Percentiles rank a stretch among this genome's conserved stretches.
phyloP scores from a whole-genome alignment of 2,113 vertebrate species.

The Tricholaema leucomelas region DNA sequence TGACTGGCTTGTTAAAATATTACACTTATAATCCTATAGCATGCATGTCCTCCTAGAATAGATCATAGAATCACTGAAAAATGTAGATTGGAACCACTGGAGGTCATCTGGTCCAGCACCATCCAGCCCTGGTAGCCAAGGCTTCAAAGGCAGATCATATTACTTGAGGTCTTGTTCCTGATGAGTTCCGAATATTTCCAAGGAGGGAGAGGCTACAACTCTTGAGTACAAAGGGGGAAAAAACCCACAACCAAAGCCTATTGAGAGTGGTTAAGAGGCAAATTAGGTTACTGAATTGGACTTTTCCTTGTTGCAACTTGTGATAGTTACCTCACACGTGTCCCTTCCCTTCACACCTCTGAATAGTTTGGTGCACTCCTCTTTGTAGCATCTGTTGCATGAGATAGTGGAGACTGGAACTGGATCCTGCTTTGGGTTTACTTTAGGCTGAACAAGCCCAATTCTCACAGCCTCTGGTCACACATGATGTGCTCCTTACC shows the following conservation, averaged over 20 bases:
- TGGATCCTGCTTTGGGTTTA: not conserved
- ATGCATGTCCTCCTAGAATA: slow-evolving; percentile 34
- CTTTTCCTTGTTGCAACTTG: not conserved
- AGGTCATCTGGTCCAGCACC: not conserved
- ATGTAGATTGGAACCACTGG: not conserved
- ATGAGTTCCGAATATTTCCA: not conserved
- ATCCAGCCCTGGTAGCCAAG: not conserved
- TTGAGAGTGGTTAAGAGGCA: not conserved
- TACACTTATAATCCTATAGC: slow-evolving; percentile 32
- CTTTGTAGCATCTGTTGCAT: not conserved
- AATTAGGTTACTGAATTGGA: not conserved
- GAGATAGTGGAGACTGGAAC: not conserved
- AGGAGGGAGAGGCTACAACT: not conserved
- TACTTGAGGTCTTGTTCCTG: not conserved
- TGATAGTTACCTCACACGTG: not conserved
- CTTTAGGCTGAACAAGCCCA: not conserved
- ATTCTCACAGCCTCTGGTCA: not conserved
- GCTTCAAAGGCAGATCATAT: not conserved
- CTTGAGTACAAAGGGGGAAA: not conserved
- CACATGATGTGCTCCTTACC: not conserved
- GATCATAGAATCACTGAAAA: slow-evolving; percentile 39
- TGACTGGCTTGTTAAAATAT: slow-evolving; percentile 27
- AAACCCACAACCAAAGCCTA: rapidly evolving
- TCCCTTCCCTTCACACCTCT: not conserved
- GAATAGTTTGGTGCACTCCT: not conserved